Base-by-base conservation (phyloP, 1,140 invertebrate genomes). In the Pristionchus pacificus region DNA sequence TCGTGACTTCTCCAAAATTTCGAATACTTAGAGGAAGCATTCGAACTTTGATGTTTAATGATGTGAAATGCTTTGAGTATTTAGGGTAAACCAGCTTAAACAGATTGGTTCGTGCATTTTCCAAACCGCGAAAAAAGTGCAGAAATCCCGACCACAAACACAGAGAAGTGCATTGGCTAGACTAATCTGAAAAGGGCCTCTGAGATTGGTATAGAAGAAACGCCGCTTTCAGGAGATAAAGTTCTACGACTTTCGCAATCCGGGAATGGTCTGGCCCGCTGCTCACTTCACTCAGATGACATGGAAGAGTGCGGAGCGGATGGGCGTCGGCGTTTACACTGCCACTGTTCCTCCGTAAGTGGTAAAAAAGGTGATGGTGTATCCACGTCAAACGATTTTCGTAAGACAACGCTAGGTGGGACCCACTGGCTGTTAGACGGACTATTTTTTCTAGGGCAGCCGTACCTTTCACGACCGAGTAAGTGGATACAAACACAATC, bases 261-360 rank as follows among this genome's bases (percentile, higher is more conserved):
- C 65, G 3, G 65, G 65, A 67, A 57, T 67, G 25, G n/a, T n/a
- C 33, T n/a, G 49, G 14, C 38, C 65, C 14, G 65, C 65, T 10
- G 65, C 65, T 25, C 65, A 67, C 33, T 67, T 67, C 38, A 67
- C 65, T 19, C 65, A 67, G 24, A 67, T 67, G 65, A 67, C 58
- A 15, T 67, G 65, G 65, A 67, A 67, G 58, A 29, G 33, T 14
- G 65, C 55, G 38, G 27, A 60, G 27, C 27, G 58, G 33, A 67
- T 67, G 2, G 65, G 65, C 3, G 33, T 67, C 2, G 65, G 65
- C 28, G 13, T 67, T 2, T 67, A 57, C 38, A 25, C 33, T 19
- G 10, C 33, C 2, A 59, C 2, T 2, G 29, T 67, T 58, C 14
- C 38, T 49, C 49, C 49, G 65, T 67, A 19, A 61, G 14, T 27